phyloP scores from a whole-genome alignment of 37 sponge, comb jelly and placozoan genomes.

The Cliona cf. orientalis region DNA sequence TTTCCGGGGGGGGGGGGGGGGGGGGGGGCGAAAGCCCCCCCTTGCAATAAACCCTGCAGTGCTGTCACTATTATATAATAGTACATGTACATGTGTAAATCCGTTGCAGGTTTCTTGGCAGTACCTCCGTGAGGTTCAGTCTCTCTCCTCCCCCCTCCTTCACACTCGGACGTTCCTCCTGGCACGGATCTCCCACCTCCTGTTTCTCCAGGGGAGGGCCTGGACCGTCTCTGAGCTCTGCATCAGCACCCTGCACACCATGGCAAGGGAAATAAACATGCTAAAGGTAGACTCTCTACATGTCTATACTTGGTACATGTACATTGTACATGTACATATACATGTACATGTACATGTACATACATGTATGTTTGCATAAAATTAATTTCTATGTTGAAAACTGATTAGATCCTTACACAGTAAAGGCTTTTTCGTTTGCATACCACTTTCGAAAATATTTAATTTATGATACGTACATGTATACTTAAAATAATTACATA shows the following conservation, averaged over 20 bases:
- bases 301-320: too few relatives aligned
- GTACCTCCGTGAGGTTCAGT: constrained; percentile 42
- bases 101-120: constrained; percentile 9
- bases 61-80: too few relatives aligned
- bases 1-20: too few relatives aligned
- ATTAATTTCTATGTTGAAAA: background rate
- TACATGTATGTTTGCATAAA: background rate
- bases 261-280: constrained; percentile 57
- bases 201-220: constrained; percentile 43
- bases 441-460: too few relatives aligned
- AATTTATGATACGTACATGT: too few relatives aligned
- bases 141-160: constrained; percentile 44
- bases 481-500: too few relatives aligned
- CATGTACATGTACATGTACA: background rate
- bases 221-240: constrained; percentile 55
- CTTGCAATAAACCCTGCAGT: too few relatives aligned
- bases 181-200: constrained; percentile 35
- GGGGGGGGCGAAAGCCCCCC: too few relatives aligned
- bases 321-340: constrained; percentile 1
- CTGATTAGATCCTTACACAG: too few relatives aligned
- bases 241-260: constrained; percentile 64
- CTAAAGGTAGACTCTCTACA: too few relatives aligned
- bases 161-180: constrained; percentile 66
- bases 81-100: constrained; percentile 4
- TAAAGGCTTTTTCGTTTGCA: too few relatives aligned